Evolutionary conservation across 2,888 invertebrate species (phyloP).

Genomic region (Thyatira batis): DNA sequence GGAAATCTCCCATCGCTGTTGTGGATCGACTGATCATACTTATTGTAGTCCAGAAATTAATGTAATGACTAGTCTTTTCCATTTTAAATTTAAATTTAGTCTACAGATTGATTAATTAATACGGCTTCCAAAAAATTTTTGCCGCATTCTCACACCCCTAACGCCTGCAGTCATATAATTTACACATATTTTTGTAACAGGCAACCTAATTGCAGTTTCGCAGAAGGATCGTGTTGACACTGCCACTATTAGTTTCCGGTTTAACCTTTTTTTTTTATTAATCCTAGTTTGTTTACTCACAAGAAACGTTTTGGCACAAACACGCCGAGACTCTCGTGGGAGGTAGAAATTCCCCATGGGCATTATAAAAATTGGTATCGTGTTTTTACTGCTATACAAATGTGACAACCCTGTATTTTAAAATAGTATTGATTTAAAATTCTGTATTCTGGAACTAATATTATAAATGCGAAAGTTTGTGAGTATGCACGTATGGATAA

Average conservation of each 20-base stretch:
- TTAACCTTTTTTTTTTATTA: slow-evolving; percentile 46
- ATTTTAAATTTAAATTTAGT: no score
- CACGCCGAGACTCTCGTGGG: slow-evolving; percentile 44
- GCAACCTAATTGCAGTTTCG: slow-evolving; percentile 61
- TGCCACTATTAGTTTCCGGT: slow-evolving; percentile 60
- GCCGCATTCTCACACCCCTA: not conserved
- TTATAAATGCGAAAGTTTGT: no score
- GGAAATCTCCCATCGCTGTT: no score
- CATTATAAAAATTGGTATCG: slow-evolving; percentile 6
- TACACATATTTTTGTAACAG: slow-evolving; percentile 29
- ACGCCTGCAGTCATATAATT: slow-evolving; percentile 13
- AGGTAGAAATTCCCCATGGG: slow-evolving; percentile 40
- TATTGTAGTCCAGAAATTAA: no score
- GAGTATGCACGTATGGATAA: no score
- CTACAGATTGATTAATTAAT: no score
- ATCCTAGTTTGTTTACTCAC: slow-evolving; percentile 47
- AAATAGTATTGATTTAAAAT: no score
- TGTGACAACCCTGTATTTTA: not conserved
- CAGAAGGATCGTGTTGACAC: slow-evolving; percentile 68
- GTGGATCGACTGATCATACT: no score
- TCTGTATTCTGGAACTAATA: no score
- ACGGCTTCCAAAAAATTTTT: not conserved
- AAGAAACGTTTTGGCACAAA: slow-evolving; percentile 53
- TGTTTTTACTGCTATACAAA: not conserved
- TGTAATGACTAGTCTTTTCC: no score